phyloP scores from a whole-genome alignment of 2,888 invertebrate genomes.

The Xylophagus ater region DNA sequence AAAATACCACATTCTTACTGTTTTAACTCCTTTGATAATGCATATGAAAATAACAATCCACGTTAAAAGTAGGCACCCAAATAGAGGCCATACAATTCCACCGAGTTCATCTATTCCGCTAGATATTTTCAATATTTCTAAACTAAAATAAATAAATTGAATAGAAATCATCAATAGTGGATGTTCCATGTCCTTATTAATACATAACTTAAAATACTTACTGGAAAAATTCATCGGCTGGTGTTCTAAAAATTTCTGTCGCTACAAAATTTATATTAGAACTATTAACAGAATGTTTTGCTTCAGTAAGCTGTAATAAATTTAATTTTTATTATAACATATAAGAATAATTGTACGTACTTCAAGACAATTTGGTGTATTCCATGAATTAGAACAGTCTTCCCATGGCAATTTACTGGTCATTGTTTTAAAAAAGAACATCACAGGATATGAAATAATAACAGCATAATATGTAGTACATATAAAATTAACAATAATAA shows the following conservation, averaged over 20 bases:
- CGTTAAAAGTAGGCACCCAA: conserved; percentile 58
- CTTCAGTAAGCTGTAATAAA: conserved; percentile 1
- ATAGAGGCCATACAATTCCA: conserved; percentile 67
- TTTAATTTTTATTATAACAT: not conserved
- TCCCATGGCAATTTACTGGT: conserved; percentile 61
- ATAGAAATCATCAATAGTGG: no score
- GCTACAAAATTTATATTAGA: conserved; percentile 17
- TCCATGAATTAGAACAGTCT: conserved; percentile 70
- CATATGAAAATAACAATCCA: conserved; percentile 77
- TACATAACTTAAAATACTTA: conserved; percentile 37
- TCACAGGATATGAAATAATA: conserved; percentile 72
- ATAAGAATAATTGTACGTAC: conserved; percentile 22
- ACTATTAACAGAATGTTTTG: not conserved
- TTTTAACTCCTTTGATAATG: conserved; percentile 77
- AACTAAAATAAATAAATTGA: conserved; percentile 50
- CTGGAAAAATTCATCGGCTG: conserved; percentile 78
- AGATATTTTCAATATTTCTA: conserved; percentile 66
- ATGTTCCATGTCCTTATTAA: no score
- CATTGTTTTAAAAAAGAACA: conserved; percentile 65
- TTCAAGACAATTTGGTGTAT: conserved; percentile 57
- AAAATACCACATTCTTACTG: conserved; percentile 32
- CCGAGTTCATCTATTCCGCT: conserved; percentile 62
- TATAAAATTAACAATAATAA: conserved; percentile 67
- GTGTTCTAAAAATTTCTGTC: conserved; percentile 42
- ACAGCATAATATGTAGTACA: conserved; percentile 76